Conservation (phyloP, 2,797 vertebrate species). For the Meriones psammophilus region DNA sequence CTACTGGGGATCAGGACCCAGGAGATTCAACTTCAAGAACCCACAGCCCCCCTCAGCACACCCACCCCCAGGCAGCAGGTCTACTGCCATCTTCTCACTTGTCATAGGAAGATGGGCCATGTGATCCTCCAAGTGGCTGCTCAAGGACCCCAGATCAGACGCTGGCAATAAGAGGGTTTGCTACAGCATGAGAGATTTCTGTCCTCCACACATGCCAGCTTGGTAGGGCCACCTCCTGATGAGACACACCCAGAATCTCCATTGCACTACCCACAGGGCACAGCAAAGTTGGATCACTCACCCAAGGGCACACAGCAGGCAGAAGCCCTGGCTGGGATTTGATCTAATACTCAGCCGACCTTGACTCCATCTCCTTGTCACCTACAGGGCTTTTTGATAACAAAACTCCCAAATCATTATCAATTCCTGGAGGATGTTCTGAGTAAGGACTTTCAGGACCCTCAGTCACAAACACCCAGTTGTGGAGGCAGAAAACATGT, state of each 20-base stretch:
- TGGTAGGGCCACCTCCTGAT: fast-evolving
- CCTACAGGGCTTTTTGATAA: background rate
- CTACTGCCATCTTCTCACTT: background rate
- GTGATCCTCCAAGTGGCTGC: background rate
- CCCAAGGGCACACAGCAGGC: background rate
- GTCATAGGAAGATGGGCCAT: background rate
- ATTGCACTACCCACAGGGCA: background rate
- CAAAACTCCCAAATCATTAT: background rate
- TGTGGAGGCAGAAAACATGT: background rate
- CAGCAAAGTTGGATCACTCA: background rate
- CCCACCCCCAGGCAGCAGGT: background rate
- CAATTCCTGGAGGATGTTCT: background rate
- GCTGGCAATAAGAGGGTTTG: no score
- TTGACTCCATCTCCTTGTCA: no score
- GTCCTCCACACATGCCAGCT: background rate
- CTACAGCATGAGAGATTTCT: background rate
- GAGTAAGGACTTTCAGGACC: background rate
- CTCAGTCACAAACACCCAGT: background rate
- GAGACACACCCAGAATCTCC: background rate
- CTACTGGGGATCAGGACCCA: background rate
- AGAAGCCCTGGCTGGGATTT: background rate
- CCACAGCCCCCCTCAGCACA: background rate
- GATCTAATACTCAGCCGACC: background rate
- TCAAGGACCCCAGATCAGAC: background rate
- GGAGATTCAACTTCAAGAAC: background rate